Evolutionary conservation across 2,113 vertebrate genomes (phyloP).

Genomic region (Corythaixoides concolor): DNA sequence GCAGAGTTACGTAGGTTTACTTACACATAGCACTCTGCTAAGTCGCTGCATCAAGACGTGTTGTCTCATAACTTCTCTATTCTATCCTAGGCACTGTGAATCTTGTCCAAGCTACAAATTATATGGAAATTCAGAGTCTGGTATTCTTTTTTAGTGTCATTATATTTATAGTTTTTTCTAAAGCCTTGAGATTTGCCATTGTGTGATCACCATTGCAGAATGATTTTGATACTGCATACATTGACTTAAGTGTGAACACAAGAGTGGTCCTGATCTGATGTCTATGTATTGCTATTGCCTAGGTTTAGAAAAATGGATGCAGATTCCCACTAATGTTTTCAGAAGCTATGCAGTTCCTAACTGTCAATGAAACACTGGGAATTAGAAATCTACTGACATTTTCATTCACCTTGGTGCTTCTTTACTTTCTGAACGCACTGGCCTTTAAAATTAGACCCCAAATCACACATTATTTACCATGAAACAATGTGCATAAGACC

Average conservation of each 20-base stretch:
- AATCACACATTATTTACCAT: background rate
- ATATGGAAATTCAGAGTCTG: background rate
- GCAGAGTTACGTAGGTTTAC: background rate
- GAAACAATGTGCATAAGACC: background rate
- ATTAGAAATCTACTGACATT: background rate
- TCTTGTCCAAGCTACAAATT: background rate
- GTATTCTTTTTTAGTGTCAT: background rate
- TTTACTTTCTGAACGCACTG: background rate
- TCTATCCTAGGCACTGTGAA: background rate
- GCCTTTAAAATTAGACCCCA: background rate
- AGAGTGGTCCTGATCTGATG: background rate
- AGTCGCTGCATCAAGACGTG: background rate
- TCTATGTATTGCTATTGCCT: background rate
- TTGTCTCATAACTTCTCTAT: background rate
- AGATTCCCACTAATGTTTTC: background rate
- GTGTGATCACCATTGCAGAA: background rate
- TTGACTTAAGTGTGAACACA: background rate
- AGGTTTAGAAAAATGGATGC: background rate
- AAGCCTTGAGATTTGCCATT: background rate
- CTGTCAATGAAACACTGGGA: background rate
- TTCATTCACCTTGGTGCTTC: background rate
- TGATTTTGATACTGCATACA: background rate
- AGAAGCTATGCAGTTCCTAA: background rate
- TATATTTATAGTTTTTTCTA: background rate
- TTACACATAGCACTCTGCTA: background rate